phyloP scores from a whole-genome alignment of 2,113 vertebrate genomes.

The Silurus asotus region DNA sequence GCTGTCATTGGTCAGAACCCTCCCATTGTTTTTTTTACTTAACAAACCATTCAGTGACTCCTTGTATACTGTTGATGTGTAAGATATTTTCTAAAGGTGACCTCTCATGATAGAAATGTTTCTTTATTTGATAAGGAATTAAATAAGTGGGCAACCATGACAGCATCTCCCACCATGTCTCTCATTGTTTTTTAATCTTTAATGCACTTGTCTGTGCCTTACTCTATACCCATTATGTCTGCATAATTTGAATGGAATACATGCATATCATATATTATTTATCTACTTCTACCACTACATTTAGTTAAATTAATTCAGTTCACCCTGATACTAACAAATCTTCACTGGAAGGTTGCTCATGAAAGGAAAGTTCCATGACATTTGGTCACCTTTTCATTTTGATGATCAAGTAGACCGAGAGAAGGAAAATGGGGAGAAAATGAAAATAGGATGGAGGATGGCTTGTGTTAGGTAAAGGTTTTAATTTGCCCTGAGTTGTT shows the following conservation, averaged over 20 bases:
- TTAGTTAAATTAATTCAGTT: background rate
- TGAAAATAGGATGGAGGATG: constrained; percentile 50
- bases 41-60: background rate
- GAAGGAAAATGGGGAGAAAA: constrained; percentile 52
- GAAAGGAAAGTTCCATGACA: background rate
- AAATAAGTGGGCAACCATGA: background rate
- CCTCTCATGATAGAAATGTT: background rate
- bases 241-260: background rate
- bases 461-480: constrained; percentile 32
- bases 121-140: background rate
- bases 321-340: background rate
- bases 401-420: background rate
- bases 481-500: constrained; percentile 64
- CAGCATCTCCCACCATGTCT: background rate
- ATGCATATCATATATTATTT: background rate
- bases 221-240: background rate
- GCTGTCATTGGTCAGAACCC: too few species aligned
- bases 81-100: background rate
- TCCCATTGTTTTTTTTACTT: background rate
- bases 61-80: background rate
- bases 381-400: background rate
- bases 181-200: background rate
- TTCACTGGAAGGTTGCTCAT: background rate
- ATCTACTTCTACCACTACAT: background rate
- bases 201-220: background rate